These are phyloP conservation scores for Pseudois nayaur DNA, from an alignment of 2,113 vertebrate genomes.

Conservation along the genomic window DNA sequence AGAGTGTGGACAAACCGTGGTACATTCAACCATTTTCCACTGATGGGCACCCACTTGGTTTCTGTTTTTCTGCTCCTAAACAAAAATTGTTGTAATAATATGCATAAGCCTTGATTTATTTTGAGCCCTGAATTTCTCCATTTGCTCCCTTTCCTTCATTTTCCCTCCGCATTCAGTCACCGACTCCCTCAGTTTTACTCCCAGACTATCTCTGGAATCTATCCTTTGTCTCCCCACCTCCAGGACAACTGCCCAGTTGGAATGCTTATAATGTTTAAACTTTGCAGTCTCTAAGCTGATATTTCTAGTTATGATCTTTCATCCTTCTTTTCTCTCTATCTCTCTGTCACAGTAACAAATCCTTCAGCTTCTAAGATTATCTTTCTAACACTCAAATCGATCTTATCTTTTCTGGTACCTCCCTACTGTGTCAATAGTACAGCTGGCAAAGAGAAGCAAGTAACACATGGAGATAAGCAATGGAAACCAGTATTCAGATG, in stretches of 20 bases:
- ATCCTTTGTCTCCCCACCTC: background rate
- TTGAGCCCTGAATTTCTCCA: background rate
- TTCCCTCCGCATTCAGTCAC: background rate
- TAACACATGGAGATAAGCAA: background rate
- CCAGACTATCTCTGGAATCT: background rate
- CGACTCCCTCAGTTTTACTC: background rate
- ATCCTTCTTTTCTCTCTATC: background rate
- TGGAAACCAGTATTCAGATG: background rate
- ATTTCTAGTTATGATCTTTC: background rate
- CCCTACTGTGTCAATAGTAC: background rate
- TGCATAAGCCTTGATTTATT: background rate
- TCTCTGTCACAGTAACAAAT: background rate
- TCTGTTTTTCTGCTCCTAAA: background rate
- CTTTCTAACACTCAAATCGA: background rate
- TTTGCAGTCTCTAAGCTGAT: background rate
- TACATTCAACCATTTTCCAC: background rate
- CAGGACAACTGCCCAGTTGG: background rate
- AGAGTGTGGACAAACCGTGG: background rate
- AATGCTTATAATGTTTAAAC: background rate
- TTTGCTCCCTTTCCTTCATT: background rate
- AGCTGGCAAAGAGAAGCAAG: background rate
- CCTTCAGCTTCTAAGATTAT: background rate
- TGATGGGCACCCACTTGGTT: background rate
- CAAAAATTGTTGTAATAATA: background rate
- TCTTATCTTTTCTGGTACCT: background rate